Conservation (phyloP, 2,113 vertebrate species). For the Riparia riparia region DNA sequence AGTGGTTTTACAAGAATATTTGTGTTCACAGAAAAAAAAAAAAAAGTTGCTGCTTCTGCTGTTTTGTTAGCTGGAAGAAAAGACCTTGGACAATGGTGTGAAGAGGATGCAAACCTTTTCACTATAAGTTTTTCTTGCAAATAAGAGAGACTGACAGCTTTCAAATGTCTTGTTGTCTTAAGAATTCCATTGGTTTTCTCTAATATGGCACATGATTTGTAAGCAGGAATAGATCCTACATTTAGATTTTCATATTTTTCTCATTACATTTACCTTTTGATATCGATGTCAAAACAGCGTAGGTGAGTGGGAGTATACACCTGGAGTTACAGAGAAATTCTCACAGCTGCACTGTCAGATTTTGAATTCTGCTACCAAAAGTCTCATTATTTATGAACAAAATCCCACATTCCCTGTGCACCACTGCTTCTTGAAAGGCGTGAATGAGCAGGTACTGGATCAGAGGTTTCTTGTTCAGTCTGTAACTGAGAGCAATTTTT, state of each 20-base stretch:
- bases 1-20: background rate
- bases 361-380: background rate
- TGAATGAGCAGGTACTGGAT: background rate
- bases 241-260: background rate
- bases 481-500: background rate
- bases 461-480: background rate
- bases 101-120: background rate
- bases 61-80: background rate
- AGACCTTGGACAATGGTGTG: background rate
- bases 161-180: background rate
- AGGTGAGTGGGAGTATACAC: background rate
- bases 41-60: background rate
- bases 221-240: fast-evolving
- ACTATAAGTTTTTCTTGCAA: background rate
- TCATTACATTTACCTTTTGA: background rate
- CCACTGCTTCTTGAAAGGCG: background rate
- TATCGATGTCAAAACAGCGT: background rate
- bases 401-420: background rate
- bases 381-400: background rate
- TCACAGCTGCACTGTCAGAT: background rate
- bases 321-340: background rate
- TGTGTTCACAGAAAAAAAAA: background rate
- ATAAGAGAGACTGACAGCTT: background rate
- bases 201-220: background rate
- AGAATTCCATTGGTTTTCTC: background rate